These are phyloP conservation scores for Puntigrus tetrazona DNA, from an alignment of 2,113 vertebrate genomes.

Conservation along the genomic window DNA sequence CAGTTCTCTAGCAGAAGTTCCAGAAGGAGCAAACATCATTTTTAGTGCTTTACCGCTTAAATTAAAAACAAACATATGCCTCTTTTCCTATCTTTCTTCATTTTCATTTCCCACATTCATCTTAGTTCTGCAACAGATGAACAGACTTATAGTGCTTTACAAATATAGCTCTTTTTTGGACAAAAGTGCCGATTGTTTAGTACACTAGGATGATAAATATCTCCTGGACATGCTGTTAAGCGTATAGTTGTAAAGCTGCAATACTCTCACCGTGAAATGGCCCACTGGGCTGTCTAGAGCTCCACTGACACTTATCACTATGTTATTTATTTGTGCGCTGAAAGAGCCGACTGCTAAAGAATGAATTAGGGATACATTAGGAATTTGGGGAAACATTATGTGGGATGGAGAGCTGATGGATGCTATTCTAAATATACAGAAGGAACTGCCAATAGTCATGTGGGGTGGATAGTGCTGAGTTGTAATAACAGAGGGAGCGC, in stretches of 20 bases:
- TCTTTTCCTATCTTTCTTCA: background rate
- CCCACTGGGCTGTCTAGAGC: conserved; percentile 55
- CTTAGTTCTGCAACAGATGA: conserved; percentile 52
- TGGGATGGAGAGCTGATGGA: conserved; percentile 68
- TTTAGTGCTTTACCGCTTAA: background rate
- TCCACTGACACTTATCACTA: conserved; percentile 68
- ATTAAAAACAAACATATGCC: background rate
- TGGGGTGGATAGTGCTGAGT: conserved; percentile 69
- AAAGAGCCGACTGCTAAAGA: conserved; percentile 33
- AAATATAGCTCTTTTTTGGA: conserved; percentile 61
- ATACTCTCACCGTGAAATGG: conserved; percentile 56
- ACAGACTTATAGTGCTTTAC: conserved; percentile 57
- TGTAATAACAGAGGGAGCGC: conserved; percentile 62
- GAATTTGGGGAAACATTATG: conserved; percentile 61
- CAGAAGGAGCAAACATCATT: background rate
- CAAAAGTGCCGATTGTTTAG: conserved; percentile 68
- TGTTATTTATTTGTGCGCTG: conserved; percentile 70
- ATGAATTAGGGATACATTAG: conserved; percentile 60
- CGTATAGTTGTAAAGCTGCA: conserved; percentile 63
- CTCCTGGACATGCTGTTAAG: conserved; percentile 65
- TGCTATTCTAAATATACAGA: conserved; percentile 71
- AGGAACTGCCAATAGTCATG: conserved; percentile 72
- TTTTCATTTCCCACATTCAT: background rate
- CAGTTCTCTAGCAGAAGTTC: background rate
- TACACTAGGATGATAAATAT: conserved; percentile 72